Base-by-base conservation (phyloP, 2,888 invertebrate genomes). In the Lordiphosa fenestrarum region DNA sequence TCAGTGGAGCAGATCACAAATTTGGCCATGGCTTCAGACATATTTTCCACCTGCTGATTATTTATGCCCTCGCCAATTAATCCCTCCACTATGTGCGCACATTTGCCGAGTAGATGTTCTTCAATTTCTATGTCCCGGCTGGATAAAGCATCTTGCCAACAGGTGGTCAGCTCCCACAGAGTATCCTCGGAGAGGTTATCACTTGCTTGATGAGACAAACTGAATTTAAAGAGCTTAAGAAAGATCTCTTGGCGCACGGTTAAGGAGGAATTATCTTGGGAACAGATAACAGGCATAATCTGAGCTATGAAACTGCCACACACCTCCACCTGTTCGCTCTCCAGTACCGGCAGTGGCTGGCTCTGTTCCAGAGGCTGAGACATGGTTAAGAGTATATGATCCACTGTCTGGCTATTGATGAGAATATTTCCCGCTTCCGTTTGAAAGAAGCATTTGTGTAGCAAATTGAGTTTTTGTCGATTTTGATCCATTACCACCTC, bases 111-210 rank as follows among this genome's bases (percentile, higher is more conserved):
- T 10, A 89, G 49, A 1, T 49, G 47, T 0, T 77, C 67, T 50
- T 86, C 75, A 19, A 88, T 74, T 33, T 67, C 59, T 15, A 90
- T 85, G 50, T 89, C 88, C 48, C 85, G 74, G 66, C 87, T 87
- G 1, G 89, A 88, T 4, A 92, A 69, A 6, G 90, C 90, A 86
- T 92, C 92, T 77, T 91, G 92, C 92, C 92, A 92, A 38, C 92
- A 90, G 12, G 91, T 90, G 15, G 90, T 91, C 37, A 91, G 88
- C 87, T 92, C 92, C 90, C 90, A 90, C 70, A 92, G 87, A 9
- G 92, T 91, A 65, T 91, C 92, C 56, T 88, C 87, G 0, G 88
- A 87, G 12, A 89, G 66, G 58, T 80, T 76, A 46, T 88, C 86
- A 49, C 77, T 85, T 2, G 82, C 83, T 7, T 75, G 82, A 36